phyloP scores from a whole-genome alignment of 2,888 invertebrate species.

The Mesodorylaimus sp. region DNA sequence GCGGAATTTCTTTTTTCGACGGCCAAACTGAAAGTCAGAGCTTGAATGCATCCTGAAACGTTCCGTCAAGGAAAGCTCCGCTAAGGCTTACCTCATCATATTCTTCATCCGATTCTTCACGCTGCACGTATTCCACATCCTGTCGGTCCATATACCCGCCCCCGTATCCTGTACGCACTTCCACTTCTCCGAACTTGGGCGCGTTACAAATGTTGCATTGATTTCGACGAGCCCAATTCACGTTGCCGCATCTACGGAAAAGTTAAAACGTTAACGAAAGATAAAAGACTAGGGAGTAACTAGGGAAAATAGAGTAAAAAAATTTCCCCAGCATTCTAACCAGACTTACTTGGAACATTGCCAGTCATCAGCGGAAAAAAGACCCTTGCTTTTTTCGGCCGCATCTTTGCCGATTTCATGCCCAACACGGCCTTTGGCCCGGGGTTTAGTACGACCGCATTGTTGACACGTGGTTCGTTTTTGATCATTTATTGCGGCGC shows the following conservation, averaged over 20 bases:
- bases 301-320: not conserved
- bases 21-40: constrained; percentile 16
- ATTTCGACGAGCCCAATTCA: constrained; percentile 88
- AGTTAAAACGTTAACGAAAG: not conserved
- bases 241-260: constrained; percentile 66
- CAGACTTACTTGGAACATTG: constrained; percentile 64
- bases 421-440: constrained; percentile 33
- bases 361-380: constrained; percentile 96
- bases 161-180: constrained; percentile 46
- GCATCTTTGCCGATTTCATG: constrained; percentile 94
- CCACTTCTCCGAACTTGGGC: constrained; percentile 82
- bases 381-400: constrained; percentile 78
- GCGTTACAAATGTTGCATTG: constrained; percentile 98
- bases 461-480: not conserved
- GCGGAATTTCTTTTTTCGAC: constrained; percentile 19
- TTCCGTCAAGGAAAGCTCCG: too few relatives aligned
- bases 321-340: not conserved
- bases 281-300: not conserved
- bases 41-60: too few relatives aligned
- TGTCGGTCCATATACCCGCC: constrained; percentile 40
- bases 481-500: not conserved
- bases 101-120: constrained; percentile 71
- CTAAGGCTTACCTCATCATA: constrained; percentile 93
- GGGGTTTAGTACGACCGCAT: constrained; percentile 20
- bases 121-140: constrained; percentile 71